These are phyloP conservation scores for Pygoscelis adeliae DNA, from an alignment of 2,113 vertebrate species.

Conservation along the genomic window DNA sequence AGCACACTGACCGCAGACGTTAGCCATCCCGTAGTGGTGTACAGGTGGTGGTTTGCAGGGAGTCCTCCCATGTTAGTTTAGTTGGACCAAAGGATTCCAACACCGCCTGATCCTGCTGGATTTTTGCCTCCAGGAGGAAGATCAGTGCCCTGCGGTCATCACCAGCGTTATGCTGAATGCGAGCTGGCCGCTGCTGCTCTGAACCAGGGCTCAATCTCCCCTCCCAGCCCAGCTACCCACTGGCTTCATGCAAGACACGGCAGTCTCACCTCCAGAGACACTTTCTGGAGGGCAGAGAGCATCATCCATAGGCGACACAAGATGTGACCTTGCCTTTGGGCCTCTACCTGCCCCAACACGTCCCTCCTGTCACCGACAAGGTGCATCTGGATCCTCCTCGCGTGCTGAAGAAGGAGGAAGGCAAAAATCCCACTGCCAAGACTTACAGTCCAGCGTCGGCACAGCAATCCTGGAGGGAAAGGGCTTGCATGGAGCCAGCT, in stretches of 20 bases:
- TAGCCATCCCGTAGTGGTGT: accelerated
- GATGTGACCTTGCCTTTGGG: not conserved
- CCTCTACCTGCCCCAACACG: not conserved
- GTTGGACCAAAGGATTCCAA: not conserved
- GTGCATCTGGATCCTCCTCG: not conserved
- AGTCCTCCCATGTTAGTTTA: not conserved
- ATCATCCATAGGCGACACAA: not conserved
- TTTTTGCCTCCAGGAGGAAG: not conserved
- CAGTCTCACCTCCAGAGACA: not conserved
- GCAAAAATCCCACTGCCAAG: not conserved
- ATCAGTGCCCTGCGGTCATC: not conserved
- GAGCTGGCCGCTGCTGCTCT: accelerated
- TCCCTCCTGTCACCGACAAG: not conserved
- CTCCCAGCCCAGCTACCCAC: not conserved
- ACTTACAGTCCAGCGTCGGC: accelerated
- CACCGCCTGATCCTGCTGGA: not conserved
- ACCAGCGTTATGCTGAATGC: not conserved
- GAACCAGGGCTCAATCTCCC: not conserved
- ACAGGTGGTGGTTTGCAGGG: not conserved
- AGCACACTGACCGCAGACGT: not conserved
- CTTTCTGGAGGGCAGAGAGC: not conserved
- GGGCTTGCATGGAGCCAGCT: not conserved
- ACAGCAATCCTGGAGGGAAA: not conserved
- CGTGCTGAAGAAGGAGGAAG: not conserved
- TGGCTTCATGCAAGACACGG: not conserved